Evolutionary conservation across 2,888 invertebrate species (phyloP).

Genomic region (Allacma fusca): DNA sequence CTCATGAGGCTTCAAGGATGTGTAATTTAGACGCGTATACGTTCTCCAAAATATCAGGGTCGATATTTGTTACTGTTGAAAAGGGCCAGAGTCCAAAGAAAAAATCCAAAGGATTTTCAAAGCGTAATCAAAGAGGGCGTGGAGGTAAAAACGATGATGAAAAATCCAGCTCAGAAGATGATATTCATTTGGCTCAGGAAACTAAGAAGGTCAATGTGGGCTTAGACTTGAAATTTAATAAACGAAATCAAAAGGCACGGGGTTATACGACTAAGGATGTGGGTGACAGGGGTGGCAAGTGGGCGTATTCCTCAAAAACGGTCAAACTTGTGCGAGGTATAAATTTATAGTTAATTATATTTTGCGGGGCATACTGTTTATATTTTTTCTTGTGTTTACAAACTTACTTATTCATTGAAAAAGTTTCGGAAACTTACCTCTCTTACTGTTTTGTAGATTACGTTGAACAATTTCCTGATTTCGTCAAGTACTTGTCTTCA

Average conservation of each 20-base stretch:
- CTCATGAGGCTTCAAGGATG: constrained; percentile 34
- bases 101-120: constrained; percentile 52
- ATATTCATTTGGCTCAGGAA: constrained; percentile 55
- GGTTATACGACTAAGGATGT: constrained; percentile 78
- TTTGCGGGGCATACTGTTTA: not conserved
- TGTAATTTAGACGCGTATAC: constrained; percentile 67
- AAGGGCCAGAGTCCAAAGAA: constrained; percentile 63
- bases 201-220: constrained; percentile 77
- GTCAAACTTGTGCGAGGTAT: constrained; percentile 71
- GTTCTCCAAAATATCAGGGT: constrained; percentile 86
- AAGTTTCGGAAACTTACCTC: no score
- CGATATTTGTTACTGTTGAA: constrained; percentile 73
- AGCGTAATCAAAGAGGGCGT: constrained; percentile 17
- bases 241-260: constrained; percentile 74
- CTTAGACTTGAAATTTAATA: constrained; percentile 88
- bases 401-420: no score
- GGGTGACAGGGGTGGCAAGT: constrained; percentile 66
- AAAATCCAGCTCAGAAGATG: constrained; percentile 48
- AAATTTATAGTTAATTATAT: not conserved
- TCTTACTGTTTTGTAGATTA: constrained; percentile 67
- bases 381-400: no score
- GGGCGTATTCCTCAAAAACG: constrained; percentile 84
- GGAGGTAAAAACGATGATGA: constrained; percentile 31
- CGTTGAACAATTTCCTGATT: constrained; percentile 74
- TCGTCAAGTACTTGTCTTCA: constrained; percentile 72